Evolutionary conservation across 2,113 vertebrate species (phyloP).

Genomic region (Excalfactoria chinensis): DNA sequence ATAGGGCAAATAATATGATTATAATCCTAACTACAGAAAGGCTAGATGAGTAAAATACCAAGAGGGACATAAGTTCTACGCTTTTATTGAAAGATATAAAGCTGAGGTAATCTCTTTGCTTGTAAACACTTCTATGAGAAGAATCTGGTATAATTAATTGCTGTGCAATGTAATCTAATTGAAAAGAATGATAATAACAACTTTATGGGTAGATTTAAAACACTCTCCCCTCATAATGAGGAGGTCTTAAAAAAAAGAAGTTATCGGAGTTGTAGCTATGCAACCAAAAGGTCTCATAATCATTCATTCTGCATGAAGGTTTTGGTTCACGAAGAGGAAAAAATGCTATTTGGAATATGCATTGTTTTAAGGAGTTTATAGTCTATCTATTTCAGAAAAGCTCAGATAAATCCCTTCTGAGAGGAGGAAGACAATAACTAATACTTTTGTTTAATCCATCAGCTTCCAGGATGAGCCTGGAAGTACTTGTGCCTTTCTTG

Average conservation of each 20-base stretch:
- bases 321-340: not conserved
- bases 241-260: not conserved
- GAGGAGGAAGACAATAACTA: conserved; percentile 1
- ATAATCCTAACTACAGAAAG: not conserved
- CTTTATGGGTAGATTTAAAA: conserved; percentile 20
- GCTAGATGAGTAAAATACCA: not conserved
- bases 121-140: conserved; percentile 12
- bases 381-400: not conserved
- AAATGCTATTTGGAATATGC: not conserved
- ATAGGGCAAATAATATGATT: not conserved
- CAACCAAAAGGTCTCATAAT: not conserved
- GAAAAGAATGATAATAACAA: not conserved
- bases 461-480: not conserved
- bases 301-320: not conserved
- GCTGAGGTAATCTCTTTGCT: not conserved
- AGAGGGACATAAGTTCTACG: not conserved
- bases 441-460: not conserved
- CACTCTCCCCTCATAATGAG: not conserved
- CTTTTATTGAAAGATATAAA: conserved; percentile 1
- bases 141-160: conserved; percentile 38
- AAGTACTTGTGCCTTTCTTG: not conserved
- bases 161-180: not conserved
- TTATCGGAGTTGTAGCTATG: not conserved
- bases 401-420: not conserved
- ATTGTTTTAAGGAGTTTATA: not conserved